phyloP scores from a whole-genome alignment of 2,797 vertebrate species.

The Distichodus sexfasciatus region DNA sequence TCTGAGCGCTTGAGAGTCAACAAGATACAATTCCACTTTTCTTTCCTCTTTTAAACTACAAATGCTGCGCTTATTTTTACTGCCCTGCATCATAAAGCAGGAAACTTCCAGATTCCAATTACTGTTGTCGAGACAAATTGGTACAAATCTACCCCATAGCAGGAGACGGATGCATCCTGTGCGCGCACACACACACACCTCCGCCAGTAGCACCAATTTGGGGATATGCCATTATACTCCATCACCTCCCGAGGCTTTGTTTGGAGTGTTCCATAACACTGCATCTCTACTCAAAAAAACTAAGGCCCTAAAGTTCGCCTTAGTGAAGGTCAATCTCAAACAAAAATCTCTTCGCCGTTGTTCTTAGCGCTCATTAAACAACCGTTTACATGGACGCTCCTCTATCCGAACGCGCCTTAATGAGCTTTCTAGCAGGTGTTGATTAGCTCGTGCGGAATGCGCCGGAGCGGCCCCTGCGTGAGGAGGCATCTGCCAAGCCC shows the following conservation, averaged over 20 bases:
- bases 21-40: no score
- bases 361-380: slow-evolving; percentile 19
- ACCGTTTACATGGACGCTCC: slow-evolving; percentile 1
- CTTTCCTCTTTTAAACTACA: no score
- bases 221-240: neutral
- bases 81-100: neutral
- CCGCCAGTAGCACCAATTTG: no score
- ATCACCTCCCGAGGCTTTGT: neutral
- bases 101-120: neutral
- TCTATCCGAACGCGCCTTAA: slow-evolving; percentile 27
- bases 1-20: no score
- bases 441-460: slow-evolving; percentile 19
- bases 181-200: no score
- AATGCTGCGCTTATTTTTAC: no score
- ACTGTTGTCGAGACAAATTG: no score
- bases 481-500: slow-evolving; percentile 20
- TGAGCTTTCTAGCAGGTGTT: slow-evolving; percentile 34
- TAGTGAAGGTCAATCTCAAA: slow-evolving; percentile 28
- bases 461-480: slow-evolving; percentile 1
- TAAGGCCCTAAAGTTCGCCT: slow-evolving; percentile 3
- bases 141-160: no score
- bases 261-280: neutral
- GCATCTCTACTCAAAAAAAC: neutral
- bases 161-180: no score
- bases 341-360: slow-evolving; percentile 13